phyloP scores from a whole-genome alignment of 2,888 invertebrate genomes.

The Phalera bucephala region DNA sequence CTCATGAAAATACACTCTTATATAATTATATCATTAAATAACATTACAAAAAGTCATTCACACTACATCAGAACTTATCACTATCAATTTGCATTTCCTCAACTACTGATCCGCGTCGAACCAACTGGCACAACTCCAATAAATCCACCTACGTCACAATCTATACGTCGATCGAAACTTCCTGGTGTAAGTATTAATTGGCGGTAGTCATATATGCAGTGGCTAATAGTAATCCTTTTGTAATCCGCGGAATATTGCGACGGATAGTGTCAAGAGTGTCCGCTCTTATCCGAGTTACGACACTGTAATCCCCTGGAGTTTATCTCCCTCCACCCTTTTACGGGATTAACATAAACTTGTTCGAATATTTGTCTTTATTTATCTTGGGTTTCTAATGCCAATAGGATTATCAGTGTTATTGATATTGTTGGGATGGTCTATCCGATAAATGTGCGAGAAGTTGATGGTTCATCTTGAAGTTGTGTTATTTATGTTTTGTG shows the following conservation, averaged over 20 bases:
- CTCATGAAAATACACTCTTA: no score
- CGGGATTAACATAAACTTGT: conserved; percentile 71
- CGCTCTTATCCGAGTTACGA: conserved; percentile 63
- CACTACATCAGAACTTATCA: no score
- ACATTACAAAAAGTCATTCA: no score
- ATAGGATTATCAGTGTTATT: conserved; percentile 33
- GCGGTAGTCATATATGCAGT: conserved; percentile 47
- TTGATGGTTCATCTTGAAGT: no score
- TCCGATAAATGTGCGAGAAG: not conserved
- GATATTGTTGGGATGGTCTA: conserved; percentile 18
- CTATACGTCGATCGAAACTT: conserved; percentile 12
- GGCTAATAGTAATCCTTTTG: conserved; percentile 56
- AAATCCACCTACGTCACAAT: conserved; percentile 2
- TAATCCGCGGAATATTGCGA: conserved; percentile 65
- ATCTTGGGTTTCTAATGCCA: conserved; percentile 48
- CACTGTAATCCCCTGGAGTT: conserved; percentile 65
- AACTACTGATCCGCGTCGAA: not conserved
- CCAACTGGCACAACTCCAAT: conserved; percentile 1
- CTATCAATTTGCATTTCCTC: conserved; percentile 1
- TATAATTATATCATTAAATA: no score
- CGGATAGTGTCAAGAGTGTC: conserved; percentile 67
- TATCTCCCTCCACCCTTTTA: conserved; percentile 71
- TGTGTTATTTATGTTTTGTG: no score
- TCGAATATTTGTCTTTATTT: conserved; percentile 66
- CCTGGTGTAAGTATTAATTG: conserved; percentile 51